Evolutionary conservation across 1,140 invertebrate species (phyloP).

Genomic region (Caerostris extrusa): DNA sequence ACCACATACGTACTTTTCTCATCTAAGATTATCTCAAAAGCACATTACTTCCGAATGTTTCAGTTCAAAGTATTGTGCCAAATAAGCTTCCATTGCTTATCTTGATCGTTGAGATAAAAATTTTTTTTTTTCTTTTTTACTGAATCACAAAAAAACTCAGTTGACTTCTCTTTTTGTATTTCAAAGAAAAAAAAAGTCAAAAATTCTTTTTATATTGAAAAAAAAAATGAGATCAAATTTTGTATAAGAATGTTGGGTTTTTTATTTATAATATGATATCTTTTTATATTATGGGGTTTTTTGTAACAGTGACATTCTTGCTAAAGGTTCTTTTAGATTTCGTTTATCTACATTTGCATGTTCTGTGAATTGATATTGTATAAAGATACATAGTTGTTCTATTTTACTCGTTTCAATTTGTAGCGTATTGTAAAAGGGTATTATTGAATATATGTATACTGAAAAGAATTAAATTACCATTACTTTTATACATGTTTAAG

Average conservation of each 20-base stretch:
- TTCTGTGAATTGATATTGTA: too few species aligned
- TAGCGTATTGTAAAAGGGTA: too few species aligned
- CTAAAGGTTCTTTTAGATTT: too few species aligned
- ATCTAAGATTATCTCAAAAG: neutral
- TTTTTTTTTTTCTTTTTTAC: neutral
- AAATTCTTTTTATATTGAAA: neutral
- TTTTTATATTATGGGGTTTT: neutral
- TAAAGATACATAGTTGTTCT: too few species aligned
- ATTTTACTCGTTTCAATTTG: too few species aligned
- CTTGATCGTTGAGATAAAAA: neutral
- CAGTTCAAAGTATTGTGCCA: neutral
- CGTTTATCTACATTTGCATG: too few species aligned
- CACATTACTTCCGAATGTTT: neutral
- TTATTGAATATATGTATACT: too few species aligned
- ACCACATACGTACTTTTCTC: neutral
- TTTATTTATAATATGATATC: neutral
- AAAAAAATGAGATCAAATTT: neutral
- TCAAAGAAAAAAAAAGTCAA: neutral
- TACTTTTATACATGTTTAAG: too few species aligned
- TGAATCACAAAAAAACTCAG: neutral
- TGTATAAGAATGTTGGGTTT: neutral
- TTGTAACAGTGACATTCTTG: too few species aligned
- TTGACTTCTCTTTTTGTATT: neutral
- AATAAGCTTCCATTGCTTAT: conserved; percentile 1
- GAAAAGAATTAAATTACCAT: too few species aligned